A percentile compares a stretch with the other conserved stretches of the same genome.
phyloP scores from a whole-genome alignment of 1,140 invertebrate genomes.

The Calephelis virginiensis region DNA sequence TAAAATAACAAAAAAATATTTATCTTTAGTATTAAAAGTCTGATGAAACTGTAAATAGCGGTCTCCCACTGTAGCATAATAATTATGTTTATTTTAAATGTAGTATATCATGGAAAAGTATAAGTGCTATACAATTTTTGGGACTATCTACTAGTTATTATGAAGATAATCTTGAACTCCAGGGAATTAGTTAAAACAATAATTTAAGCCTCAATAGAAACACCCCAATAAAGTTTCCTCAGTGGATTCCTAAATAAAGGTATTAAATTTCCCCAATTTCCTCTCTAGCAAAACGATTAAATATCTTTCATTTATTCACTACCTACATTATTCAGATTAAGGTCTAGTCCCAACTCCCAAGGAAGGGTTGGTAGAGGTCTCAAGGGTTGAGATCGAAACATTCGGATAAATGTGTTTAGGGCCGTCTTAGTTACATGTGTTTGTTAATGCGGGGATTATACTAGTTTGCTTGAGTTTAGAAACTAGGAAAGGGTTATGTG shows the following conservation, averaged over 20 bases:
- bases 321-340: constrained; percentile 15
- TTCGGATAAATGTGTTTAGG: constrained; percentile 11
- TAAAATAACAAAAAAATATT: too few species aligned
- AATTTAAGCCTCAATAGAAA: not conserved
- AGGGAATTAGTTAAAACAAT: too few species aligned
- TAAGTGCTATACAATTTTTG: too few species aligned
- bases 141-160: too few species aligned
- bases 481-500: not conserved
- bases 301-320: constrained; percentile 12
- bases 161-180: too few species aligned
- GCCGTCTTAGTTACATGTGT: constrained; percentile 11
- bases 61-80: too few species aligned
- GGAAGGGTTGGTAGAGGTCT: not conserved
- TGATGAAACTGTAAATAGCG: too few species aligned
- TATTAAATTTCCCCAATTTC: constrained; percentile 7
- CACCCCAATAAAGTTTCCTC: constrained; percentile 11
- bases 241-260: not conserved
- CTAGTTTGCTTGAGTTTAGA: constrained; percentile 5
- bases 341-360: not conserved
- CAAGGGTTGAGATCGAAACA: constrained; percentile 8
- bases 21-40: too few species aligned
- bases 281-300: constrained; percentile 2
- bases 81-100: too few species aligned
- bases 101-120: too few species aligned
- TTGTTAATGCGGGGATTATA: constrained; percentile 3